phyloP scores from a whole-genome alignment of 1,140 invertebrate genomes.

The Stegodyphus mimosarum region DNA sequence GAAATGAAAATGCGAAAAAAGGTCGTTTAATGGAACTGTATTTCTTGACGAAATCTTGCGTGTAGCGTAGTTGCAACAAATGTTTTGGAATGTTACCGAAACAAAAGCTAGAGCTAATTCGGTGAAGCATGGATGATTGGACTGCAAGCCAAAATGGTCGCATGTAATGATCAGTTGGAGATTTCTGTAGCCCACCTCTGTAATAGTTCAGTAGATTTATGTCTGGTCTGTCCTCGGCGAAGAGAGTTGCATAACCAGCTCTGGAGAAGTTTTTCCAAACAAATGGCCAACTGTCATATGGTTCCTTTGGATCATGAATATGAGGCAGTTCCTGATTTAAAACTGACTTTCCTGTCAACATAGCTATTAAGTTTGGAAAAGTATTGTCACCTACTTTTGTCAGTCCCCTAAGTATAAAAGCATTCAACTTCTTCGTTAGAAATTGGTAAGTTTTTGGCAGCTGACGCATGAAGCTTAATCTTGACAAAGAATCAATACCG shows the following conservation, averaged over 20 bases:
- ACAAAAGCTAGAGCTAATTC: slow-evolving; percentile 59
- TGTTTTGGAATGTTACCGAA: slow-evolving; percentile 62
- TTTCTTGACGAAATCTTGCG: slow-evolving; percentile 56
- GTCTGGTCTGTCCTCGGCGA: slow-evolving; percentile 63
- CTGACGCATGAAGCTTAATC: slow-evolving; percentile 65
- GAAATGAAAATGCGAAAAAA: slow-evolving; percentile 62
- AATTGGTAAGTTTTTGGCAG: slow-evolving; percentile 74
- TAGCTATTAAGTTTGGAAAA: slow-evolving; percentile 68
- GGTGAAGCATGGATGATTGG: slow-evolving; percentile 57
- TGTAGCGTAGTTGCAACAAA: slow-evolving; percentile 53
- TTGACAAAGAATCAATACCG: slow-evolving; percentile 65
- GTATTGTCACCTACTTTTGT: slow-evolving; percentile 70
- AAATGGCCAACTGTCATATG: slow-evolving; percentile 62
- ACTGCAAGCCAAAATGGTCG: slow-evolving; percentile 63
- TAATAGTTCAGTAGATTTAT: slow-evolving; percentile 63
- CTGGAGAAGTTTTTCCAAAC: slow-evolving; percentile 63
- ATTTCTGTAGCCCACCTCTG: slow-evolving; percentile 61
- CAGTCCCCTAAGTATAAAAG: slow-evolving; percentile 74
- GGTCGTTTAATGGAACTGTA: slow-evolving; percentile 37
- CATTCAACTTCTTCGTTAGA: slow-evolving; percentile 76
- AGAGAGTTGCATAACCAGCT: slow-evolving; percentile 63
- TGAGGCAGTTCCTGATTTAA: slow-evolving; percentile 31
- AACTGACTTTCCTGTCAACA: slow-evolving; percentile 66
- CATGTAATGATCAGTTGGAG: slow-evolving; percentile 65
- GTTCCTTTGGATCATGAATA: slow-evolving; percentile 14